Evolutionary conservation across 30 jellyfish, hydroid and myxozoan species (phyloP).

Genomic region (Hydractinia symbiolongicarpus): DNA sequence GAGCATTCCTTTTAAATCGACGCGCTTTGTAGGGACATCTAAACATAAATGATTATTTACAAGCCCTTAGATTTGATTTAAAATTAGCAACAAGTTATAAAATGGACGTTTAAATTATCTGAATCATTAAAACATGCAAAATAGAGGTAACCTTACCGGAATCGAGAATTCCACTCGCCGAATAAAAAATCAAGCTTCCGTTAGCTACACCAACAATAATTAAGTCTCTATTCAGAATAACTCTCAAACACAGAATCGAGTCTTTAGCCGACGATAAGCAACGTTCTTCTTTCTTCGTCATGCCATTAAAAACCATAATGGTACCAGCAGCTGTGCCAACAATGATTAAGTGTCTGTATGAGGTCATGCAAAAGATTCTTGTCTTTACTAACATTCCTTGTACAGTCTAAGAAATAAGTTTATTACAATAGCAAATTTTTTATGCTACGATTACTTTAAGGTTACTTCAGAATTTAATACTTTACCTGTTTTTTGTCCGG

Average conservation of each 20-base stretch:
- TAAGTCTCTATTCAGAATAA: slow-evolving; percentile 3
- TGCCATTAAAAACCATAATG: slow-evolving; percentile 51
- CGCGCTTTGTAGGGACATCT: no score
- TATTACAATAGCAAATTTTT: not conserved
- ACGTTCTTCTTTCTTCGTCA: slow-evolving; percentile 31
- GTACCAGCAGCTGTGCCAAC: slow-evolving; percentile 76
- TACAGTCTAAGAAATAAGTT: slow-evolving; percentile 12
- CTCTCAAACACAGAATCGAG: slow-evolving; percentile 54
- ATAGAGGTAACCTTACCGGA: not conserved
- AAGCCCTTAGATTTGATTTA: not conserved
- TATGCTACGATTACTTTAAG: not conserved
- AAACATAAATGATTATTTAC: not conserved
- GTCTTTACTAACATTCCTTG: slow-evolving; percentile 72
- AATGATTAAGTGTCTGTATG: slow-evolving; percentile 21
- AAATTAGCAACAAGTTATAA: not conserved
- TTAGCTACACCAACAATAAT: slow-evolving; percentile 64
- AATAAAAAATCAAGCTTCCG: slow-evolving; percentile 51
- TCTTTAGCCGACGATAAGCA: slow-evolving; percentile 38
- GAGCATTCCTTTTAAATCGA: no score
- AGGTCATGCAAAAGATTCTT: slow-evolving; percentile 73
- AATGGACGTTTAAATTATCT: not conserved
- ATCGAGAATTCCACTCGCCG: not conserved
- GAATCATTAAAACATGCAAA: not conserved
- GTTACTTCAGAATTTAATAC: not conserved
- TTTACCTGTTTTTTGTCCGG: slow-evolving; percentile 39